Percentiles rank a stretch among this genome's conserved stretches.
These are phyloP conservation scores for Paedocypris sp. DNA, from an alignment of 2,113 vertebrate genomes.

Conservation along the genomic window DNA sequence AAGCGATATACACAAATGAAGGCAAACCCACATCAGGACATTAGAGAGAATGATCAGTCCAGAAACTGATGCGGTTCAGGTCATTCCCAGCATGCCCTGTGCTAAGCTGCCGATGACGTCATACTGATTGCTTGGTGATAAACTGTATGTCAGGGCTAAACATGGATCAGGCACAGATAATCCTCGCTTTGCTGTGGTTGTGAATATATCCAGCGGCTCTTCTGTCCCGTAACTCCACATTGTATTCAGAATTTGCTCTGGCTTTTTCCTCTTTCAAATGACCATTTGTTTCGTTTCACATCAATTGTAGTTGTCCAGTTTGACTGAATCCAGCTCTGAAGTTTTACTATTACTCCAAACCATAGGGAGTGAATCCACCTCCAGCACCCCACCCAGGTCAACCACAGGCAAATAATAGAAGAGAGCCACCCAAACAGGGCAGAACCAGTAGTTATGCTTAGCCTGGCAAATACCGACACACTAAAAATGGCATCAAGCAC, in stretches of 20 bases:
- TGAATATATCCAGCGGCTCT: not conserved
- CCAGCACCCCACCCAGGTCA: slow-evolving; percentile 47
- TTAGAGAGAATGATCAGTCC: not conserved
- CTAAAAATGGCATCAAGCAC: slow-evolving; percentile 19
- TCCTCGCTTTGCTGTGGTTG: slow-evolving; percentile 23
- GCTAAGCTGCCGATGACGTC: slow-evolving; percentile 21
- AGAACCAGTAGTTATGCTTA: slow-evolving; percentile 46
- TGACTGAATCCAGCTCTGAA: not conserved
- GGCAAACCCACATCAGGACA: no score
- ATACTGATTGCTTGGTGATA: slow-evolving; percentile 24
- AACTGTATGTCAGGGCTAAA: slow-evolving; percentile 28
- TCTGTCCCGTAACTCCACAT: not conserved
- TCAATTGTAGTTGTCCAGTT: not conserved
- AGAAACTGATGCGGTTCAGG: not conserved
- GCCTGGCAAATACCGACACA: slow-evolving; percentile 49
- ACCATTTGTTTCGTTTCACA: not conserved
- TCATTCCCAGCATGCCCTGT: slow-evolving; percentile 23
- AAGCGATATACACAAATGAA: no score
- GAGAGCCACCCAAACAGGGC: slow-evolving; percentile 57
- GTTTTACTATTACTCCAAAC: slow-evolving; percentile 11
- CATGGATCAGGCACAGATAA: slow-evolving; percentile 53
- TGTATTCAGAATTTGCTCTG: not conserved
- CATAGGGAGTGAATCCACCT: slow-evolving; percentile 43
- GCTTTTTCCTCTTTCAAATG: not conserved
- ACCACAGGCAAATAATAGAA: slow-evolving; percentile 46